phyloP scores from a whole-genome alignment of 2,797 vertebrate species.

The Hyperoplus lanceolatus region DNA sequence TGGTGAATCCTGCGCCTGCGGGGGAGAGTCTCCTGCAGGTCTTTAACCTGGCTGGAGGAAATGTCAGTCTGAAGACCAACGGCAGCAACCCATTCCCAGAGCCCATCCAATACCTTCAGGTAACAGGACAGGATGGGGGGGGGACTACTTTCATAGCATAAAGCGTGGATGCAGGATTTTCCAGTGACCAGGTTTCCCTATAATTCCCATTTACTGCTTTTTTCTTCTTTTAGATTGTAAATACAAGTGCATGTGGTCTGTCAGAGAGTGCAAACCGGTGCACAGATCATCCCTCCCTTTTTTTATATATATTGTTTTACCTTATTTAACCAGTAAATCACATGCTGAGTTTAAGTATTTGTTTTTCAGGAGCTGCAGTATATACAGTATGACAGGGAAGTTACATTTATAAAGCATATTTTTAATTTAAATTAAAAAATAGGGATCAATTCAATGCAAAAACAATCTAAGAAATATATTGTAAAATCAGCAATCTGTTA shows the following conservation, averaged over 20 bases:
- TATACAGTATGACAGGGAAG: not conserved
- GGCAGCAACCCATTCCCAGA: constrained; percentile 74
- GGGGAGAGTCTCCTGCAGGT: constrained; percentile 89
- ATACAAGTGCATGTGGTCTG: not conserved
- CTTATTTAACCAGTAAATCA: constrained; percentile 20
- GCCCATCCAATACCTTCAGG: constrained; percentile 84
- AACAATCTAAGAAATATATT: not conserved
- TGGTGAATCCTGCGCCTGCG: constrained; percentile 81
- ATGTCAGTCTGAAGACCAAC: constrained; percentile 79
- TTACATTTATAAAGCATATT: not conserved
- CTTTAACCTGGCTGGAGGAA: constrained; percentile 87
- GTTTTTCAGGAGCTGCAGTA: not conserved
- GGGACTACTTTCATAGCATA: not conserved
- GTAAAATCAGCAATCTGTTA: not conserved
- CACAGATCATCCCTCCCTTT: not conserved
- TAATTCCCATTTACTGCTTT: not conserved
- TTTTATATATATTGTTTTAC: not conserved
- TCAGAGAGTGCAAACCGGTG: not conserved
- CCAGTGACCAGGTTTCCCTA: not conserved
- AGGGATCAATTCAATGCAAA: not conserved
- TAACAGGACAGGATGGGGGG: constrained; percentile 48
- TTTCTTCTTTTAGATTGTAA: not conserved
- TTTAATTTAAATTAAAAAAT: not conserved
- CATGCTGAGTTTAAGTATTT: not conserved
- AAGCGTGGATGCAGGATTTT: not conserved